phyloP scores from a whole-genome alignment of 2,797 vertebrate species.

The Sandelia bainsii region DNA sequence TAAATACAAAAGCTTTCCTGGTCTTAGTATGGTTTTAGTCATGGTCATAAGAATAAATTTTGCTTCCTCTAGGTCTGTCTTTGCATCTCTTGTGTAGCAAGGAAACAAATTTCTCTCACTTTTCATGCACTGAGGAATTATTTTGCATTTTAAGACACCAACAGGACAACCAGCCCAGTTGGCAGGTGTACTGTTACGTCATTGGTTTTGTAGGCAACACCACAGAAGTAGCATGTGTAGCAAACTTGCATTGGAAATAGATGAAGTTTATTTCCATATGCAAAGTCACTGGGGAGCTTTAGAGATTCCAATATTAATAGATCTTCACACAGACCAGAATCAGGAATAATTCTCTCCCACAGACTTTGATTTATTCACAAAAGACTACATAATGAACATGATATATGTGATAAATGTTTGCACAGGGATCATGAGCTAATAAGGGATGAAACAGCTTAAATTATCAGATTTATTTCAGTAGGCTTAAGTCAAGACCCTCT shows the following conservation, averaged over 20 bases:
- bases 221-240: background rate
- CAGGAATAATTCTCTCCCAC: background rate
- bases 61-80: background rate
- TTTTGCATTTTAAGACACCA: slow-evolving; percentile 10
- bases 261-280: too few species aligned
- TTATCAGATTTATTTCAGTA: background rate
- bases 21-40: background rate
- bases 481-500: background rate
- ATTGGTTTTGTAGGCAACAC: background rate
- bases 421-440: background rate
- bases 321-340: too few species aligned
- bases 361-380: background rate
- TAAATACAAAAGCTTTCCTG: background rate
- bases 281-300: too few species aligned
- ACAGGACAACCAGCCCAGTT: background rate
- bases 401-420: background rate
- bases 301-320: too few species aligned
- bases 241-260: background rate
- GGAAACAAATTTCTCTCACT: background rate
- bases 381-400: background rate
- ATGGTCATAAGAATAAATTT: background rate
- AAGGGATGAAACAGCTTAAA: background rate
- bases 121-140: background rate
- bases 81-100: background rate
- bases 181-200: background rate